Conservation (phyloP, 2,797 vertebrate species). For the Crax fasciolata region DNA sequence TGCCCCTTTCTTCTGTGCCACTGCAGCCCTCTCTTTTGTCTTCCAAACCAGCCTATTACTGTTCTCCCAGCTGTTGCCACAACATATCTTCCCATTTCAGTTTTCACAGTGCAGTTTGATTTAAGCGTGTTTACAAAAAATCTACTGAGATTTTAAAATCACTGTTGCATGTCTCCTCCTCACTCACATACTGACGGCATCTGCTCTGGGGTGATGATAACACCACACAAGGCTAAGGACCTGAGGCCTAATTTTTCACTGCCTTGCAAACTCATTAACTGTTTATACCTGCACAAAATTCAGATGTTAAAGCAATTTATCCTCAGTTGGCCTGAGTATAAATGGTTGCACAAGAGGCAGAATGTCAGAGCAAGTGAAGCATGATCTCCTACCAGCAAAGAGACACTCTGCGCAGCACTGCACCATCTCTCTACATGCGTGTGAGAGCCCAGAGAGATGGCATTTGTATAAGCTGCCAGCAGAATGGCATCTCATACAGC, state of each 20-base stretch:
- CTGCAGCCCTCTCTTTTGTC: not conserved
- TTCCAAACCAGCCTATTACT: not conserved
- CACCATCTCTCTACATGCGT: not conserved
- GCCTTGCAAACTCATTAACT: not conserved
- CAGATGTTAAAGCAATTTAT: not conserved
- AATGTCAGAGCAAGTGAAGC: not conserved
- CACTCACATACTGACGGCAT: not conserved
- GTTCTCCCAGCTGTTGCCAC: not conserved
- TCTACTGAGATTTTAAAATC: slow-evolving; percentile 3
- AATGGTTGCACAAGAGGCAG: not conserved
- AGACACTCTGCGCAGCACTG: not conserved
- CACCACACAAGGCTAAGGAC: not conserved
- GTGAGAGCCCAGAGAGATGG: not conserved
- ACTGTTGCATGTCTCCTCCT: not conserved
- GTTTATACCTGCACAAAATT: slow-evolving; percentile 25
- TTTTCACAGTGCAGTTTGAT: slow-evolving; percentile 1
- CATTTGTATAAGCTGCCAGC: accelerated
- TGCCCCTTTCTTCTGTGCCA: not conserved
- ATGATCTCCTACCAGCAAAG: not conserved
- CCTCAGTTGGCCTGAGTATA: not conserved
- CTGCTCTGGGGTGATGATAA: not conserved
- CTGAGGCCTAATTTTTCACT: not conserved
- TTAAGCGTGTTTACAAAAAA: not conserved
- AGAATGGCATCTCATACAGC: not conserved
- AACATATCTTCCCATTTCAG: not conserved